phyloP scores from a whole-genome alignment of 2,113 vertebrate species.

The Urocolius indicus region DNA sequence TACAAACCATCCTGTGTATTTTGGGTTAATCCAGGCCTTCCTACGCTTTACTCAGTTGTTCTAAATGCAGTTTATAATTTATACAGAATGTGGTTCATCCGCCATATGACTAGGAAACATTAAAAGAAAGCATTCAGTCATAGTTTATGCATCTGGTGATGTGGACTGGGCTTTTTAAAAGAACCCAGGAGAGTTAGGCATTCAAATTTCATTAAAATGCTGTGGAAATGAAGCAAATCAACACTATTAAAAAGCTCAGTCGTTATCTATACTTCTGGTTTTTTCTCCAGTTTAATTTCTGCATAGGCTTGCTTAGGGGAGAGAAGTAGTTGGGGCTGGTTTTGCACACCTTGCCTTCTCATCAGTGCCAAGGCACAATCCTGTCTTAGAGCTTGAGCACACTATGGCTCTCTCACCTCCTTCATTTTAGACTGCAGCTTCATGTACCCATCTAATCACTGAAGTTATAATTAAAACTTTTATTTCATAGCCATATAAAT shows the following conservation, averaged over 20 bases:
- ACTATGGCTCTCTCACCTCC: neutral
- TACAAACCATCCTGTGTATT: neutral
- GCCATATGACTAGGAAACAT: neutral
- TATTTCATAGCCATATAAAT: neutral
- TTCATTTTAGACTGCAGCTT: neutral
- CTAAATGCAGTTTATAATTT: slow-evolving; percentile 38
- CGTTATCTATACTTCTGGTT: slow-evolving; percentile 8
- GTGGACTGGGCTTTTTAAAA: slow-evolving; percentile 2
- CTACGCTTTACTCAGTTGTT: neutral
- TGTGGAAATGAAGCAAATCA: slow-evolving; percentile 48
- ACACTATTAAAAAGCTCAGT: slow-evolving; percentile 27
- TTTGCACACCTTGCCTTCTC: neutral
- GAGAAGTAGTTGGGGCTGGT: neutral
- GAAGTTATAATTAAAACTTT: neutral
- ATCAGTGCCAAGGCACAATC: neutral
- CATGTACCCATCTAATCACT: neutral
- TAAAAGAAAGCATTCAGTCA: slow-evolving; percentile 23
- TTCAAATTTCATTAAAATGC: slow-evolving; percentile 55
- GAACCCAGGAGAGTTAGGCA: slow-evolving; percentile 33
- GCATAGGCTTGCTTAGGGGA: neutral
- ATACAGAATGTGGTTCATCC: slow-evolving; percentile 9
- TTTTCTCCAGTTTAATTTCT: slow-evolving; percentile 8
- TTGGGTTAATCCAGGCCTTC: slow-evolving; percentile 11
- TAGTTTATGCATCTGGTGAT: slow-evolving; percentile 30
- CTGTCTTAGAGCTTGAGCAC: neutral